phyloP scores from a whole-genome alignment of 2,113 vertebrate genomes.

The Nicator chloris region DNA sequence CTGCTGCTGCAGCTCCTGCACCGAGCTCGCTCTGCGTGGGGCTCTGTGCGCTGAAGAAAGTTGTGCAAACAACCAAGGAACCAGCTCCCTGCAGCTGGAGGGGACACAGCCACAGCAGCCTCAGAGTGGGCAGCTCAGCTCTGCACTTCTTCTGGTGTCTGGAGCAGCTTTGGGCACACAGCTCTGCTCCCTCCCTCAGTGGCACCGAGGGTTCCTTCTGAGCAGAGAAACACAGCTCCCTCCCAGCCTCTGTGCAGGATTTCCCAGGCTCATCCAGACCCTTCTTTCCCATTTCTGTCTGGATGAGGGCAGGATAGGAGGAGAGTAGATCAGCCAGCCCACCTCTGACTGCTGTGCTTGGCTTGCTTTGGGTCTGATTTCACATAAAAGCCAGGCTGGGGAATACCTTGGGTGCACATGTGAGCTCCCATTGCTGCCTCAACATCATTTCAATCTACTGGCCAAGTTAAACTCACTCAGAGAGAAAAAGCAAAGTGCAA shows the following conservation, averaged over 20 bases:
- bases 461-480: not conserved
- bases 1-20: not conserved
- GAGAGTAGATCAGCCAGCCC: not conserved
- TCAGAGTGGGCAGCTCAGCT: not conserved
- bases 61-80: not conserved
- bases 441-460: not conserved
- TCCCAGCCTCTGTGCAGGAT: not conserved
- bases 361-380: not conserved
- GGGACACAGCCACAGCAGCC: not conserved
- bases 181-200: not conserved
- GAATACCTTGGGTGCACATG: fast-evolving
- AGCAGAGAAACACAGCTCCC: not conserved
- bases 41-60: not conserved
- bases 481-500: not conserved
- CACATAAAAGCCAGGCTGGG: not conserved
- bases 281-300: not conserved
- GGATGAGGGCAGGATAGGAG: not conserved
- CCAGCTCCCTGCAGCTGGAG: not conserved
- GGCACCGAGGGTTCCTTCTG: not conserved
- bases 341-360: not conserved
- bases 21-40: fast-evolving
- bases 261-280: not conserved
- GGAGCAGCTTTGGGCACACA: not conserved
- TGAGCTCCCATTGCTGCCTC: not conserved
- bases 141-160: not conserved